A percentile compares a stretch with the other conserved stretches of the same genome.
phyloP scores from a whole-genome alignment of 2,797 vertebrate species.

The Telmatherina bonti region DNA sequence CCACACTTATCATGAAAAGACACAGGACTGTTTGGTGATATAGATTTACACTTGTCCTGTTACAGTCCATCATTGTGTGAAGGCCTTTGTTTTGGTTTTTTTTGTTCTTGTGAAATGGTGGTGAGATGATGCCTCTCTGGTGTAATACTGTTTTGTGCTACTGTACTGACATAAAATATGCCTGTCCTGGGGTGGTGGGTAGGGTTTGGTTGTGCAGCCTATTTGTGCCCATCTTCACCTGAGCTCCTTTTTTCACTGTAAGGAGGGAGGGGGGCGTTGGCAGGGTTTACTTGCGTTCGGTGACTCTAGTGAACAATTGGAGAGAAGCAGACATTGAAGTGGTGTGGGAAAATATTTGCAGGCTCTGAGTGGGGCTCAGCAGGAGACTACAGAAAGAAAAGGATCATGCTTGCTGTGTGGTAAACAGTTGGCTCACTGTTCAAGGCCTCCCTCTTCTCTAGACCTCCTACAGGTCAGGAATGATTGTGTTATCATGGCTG shows the following conservation, averaged over 20 bases:
- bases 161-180: conserved; percentile 32
- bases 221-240: conserved; percentile 34
- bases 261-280: conserved; percentile 27
- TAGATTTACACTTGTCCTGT: conserved; percentile 8
- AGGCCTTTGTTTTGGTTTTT: no score
- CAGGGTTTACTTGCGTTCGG: conserved; percentile 33
- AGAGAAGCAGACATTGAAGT: conserved; percentile 60
- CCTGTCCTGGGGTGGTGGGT: conserved; percentile 20
- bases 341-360: conserved; percentile 66
- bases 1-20: conserved; percentile 8
- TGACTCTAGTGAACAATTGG: conserved; percentile 31
- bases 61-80: conserved; percentile 14
- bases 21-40: neutral
- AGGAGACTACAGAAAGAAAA: conserved; percentile 43
- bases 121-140: conserved; percentile 6
- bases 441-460: conserved; percentile 43
- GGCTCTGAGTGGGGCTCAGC: conserved; percentile 33
- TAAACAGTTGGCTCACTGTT: conserved; percentile 45
- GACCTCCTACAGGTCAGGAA: conserved; percentile 48
- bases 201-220: conserved; percentile 38
- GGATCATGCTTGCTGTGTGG: conserved; percentile 34
- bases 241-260: conserved; percentile 23
- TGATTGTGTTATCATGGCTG: conserved; percentile 47
- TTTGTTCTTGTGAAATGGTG: neutral
- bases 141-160: conserved; percentile 30